phyloP scores from a whole-genome alignment of 1,140 invertebrate genomes.

The Mizuhopecten yessoensis region DNA sequence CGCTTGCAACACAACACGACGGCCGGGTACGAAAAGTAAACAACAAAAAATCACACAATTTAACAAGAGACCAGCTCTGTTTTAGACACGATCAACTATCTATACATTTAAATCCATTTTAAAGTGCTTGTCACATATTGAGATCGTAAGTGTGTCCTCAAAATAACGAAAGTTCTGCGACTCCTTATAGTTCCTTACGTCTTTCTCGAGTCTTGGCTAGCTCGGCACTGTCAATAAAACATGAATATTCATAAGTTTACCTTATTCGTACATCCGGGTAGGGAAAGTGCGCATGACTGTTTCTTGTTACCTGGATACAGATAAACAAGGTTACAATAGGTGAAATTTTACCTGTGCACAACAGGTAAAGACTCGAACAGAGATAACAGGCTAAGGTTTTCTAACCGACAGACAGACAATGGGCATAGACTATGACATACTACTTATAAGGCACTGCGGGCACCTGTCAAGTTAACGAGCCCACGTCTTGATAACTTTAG shows the following conservation, averaged over 20 bases:
- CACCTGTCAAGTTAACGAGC: no score
- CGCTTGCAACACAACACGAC: constrained; percentile 44
- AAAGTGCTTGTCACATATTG: constrained; percentile 8
- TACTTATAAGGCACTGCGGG: no score
- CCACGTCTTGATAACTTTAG: no score
- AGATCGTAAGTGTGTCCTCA: not conserved
- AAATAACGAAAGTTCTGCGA: constrained; percentile 15
- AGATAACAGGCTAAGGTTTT: not conserved
- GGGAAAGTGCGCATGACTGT: constrained; percentile 4
- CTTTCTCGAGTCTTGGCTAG: not conserved
- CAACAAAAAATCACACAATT: constrained; percentile 14
- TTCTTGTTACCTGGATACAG: not conserved
- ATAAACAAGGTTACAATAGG: constrained; percentile 24
- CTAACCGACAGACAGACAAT: no score
- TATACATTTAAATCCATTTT: constrained; percentile 22
- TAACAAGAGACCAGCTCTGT: constrained; percentile 37
- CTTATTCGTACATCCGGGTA: constrained; percentile 16
- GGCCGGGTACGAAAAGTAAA: constrained; percentile 9
- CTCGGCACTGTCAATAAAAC: constrained; percentile 1
- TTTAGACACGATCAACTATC: constrained; percentile 5
- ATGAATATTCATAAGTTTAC: constrained; percentile 40
- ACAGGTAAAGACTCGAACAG: not conserved
- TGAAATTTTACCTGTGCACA: constrained; percentile 24
- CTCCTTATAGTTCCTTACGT: not conserved
- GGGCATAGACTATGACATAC: no score